Evolutionary conservation across 1,140 invertebrate species (phyloP), one percentile per base, ranked within the genome.

Genomic region (Telenomus remus): DNA sequence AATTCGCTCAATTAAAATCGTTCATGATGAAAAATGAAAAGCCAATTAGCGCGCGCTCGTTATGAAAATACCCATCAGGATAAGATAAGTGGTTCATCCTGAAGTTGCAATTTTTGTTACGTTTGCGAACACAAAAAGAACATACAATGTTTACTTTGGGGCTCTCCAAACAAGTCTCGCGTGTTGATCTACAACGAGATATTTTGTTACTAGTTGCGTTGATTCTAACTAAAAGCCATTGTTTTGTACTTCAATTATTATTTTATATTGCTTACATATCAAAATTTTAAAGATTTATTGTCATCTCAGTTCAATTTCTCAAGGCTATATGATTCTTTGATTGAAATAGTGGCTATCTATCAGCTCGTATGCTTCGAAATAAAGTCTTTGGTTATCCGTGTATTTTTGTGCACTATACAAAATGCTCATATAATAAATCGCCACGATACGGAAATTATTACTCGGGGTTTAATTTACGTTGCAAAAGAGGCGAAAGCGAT

Each of bases 131-230:
- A 79, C 80, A 77, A 70, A 34, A 54, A 16, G 66, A 75, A 64
- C 65, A 46, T 42, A 33, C 43, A 43, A 46, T 75, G 63, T 63
- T 56, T 59, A 73, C 57, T 65, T 59, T 57, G 65, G 19, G 19
- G 57, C 73, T 68, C 54, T 37, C 47, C 63, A 48, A 63, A 70
- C 81, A 72, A 81, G 78, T 63, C 79, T 87, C 82, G 86, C 85
- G 86, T 88, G 86, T 86, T 81, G 85, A 88, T 87, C 82, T 53
- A 57, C 76, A 69, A 60, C 65, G 68, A 87, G 85, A 88, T 88
- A 87, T 87, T 87, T 86, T 87, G 78, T 84, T 86, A 84, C 79
- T 79, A 84, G 84, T 80, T 82, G 80, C 82, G 79, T 76, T 65
- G 80, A 80, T n/a, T n/a, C n/a, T 85, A 84, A 85, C 81, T 27